Base-by-base conservation (phyloP, 2,888 invertebrate genomes). In the Catonia carolina region DNA sequence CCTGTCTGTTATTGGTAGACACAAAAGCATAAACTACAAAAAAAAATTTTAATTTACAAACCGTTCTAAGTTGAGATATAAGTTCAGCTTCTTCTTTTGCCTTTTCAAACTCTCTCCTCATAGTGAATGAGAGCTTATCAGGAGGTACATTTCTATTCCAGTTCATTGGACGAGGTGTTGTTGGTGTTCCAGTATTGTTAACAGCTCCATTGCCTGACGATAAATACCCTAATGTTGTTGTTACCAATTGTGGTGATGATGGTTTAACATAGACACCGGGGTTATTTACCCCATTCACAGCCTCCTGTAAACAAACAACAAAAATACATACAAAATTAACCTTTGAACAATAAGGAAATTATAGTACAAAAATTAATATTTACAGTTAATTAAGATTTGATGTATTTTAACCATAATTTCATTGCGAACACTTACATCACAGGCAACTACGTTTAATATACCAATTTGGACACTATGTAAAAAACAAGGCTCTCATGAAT, bases 41-140 rank as follows among this genome's bases (percentile, higher is more conserved):
- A n/a, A n/a, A n/a, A n/a, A n/a, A n/a, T n/a, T n/a, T 48, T 27
- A 8, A 17, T 12, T 8, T 60, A 72, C 82, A 80, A 72, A 93
- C 93, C 77, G 78, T 81, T 75, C 91, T 79, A 63, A 95, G 75
- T 72, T 90, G 88, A 62, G 86, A 84, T 69, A 94, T 81, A 65
- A 93, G 75, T 69, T 92, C 90, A 5, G 84, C 83, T 71, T 94
- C 93, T 72, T 93, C 93, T 70, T 87, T 85, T 68, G 91, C 90
- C 67, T 89, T 87, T 71, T 94, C 92, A 63, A 92, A 88, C 72
- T 93, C 93, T 64, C 94, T 78, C 68, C 92, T 82, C 86, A 94
- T 91, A 0, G 94, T 94, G 71, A 93, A 93, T 69, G 87, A 89
- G 67, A 91, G 81, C 70, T 89, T 89, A 63, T 88, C 88, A 0